These are phyloP conservation scores for Sarcophaga bullata DNA, from an alignment of 1,140 invertebrate species.

Conservation along the genomic window DNA sequence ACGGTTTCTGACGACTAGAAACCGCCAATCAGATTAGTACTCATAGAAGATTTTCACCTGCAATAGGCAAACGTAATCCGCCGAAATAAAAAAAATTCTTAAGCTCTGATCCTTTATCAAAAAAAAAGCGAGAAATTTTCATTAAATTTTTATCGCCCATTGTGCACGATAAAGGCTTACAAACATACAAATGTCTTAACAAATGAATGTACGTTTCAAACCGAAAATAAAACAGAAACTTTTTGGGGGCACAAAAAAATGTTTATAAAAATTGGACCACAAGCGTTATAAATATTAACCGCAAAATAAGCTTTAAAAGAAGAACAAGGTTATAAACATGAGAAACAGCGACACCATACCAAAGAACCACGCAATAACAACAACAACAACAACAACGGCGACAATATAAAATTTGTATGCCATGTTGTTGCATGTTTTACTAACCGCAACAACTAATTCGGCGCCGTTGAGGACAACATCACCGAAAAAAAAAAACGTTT, in stretches of 20 bases:
- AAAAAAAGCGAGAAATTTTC: too few relatives aligned
- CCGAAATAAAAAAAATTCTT: too few relatives aligned
- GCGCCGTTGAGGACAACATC: constrained; percentile 29
- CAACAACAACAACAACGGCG: constrained; percentile 9
- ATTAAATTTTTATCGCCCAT: too few relatives aligned
- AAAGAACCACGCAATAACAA: constrained; percentile 19
- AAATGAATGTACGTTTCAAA: too few relatives aligned
- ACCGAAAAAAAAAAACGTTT: neutral
- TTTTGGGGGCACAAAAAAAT: neutral
- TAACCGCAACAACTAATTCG: constrained; percentile 47
- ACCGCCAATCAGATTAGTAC: too few relatives aligned
- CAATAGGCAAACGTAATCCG: too few relatives aligned
- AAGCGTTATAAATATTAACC: constrained; percentile 23
- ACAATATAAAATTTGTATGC: constrained; percentile 28
- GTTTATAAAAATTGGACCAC: constrained; percentile 42
- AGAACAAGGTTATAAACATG: constrained; percentile 30
- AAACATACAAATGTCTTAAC: too few relatives aligned
- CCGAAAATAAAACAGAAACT: too few relatives aligned
- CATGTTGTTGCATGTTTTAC: constrained; percentile 45
- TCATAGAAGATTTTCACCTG: too few relatives aligned
- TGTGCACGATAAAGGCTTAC: too few relatives aligned
- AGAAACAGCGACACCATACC: constrained; percentile 1
- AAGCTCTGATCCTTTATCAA: too few relatives aligned
- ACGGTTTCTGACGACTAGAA: too few relatives aligned
- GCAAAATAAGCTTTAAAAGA: constrained; percentile 29